These are phyloP conservation scores for Amphiduros pacificus DNA, from an alignment of 2,888 invertebrate species.

Conservation along the genomic window DNA sequence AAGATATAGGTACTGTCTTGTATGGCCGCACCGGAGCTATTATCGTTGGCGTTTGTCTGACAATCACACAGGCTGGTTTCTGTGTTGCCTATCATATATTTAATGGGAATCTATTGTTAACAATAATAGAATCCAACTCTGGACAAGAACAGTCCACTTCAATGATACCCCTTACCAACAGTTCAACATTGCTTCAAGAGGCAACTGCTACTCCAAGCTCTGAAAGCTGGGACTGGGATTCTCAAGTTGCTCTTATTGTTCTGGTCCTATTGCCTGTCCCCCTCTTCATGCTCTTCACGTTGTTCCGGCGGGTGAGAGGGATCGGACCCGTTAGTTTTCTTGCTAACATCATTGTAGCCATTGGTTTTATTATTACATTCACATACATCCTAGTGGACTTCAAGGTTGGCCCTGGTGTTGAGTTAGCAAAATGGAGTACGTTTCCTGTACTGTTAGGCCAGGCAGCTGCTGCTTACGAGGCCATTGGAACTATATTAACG, in stretches of 20 bases:
- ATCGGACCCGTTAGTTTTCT: slow-evolving; percentile 47
- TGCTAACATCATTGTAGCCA: slow-evolving; percentile 46
- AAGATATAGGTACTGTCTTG: slow-evolving; percentile 8
- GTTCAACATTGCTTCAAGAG: too few species aligned
- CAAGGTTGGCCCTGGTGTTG: not conserved
- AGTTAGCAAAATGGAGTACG: slow-evolving; percentile 32
- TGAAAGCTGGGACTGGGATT: too few species aligned
- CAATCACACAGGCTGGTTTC: slow-evolving; percentile 54
- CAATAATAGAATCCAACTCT: not conserved
- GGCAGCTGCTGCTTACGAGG: slow-evolving; percentile 51
- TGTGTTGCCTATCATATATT: slow-evolving; percentile 54
- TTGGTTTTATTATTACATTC: slow-evolving; percentile 45
- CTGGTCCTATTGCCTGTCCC: slow-evolving; percentile 46
- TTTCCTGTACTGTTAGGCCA: slow-evolving; percentile 52
- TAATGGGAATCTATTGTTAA: slow-evolving; percentile 33
- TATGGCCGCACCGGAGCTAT: slow-evolving; percentile 14
- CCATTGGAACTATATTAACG: slow-evolving; percentile 52
- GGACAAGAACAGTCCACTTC: too few species aligned
- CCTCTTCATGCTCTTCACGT: slow-evolving; percentile 45
- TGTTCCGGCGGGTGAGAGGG: slow-evolving; percentile 45
- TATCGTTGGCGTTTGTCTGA: slow-evolving; percentile 33
- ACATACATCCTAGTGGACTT: slow-evolving; percentile 32
- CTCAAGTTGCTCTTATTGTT: slow-evolving; percentile 39
- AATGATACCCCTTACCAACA: too few species aligned
- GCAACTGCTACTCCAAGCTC: too few species aligned